Evolutionary conservation across 2,888 invertebrate species (phyloP).

Genomic region (Drosophila seclusa): DNA sequence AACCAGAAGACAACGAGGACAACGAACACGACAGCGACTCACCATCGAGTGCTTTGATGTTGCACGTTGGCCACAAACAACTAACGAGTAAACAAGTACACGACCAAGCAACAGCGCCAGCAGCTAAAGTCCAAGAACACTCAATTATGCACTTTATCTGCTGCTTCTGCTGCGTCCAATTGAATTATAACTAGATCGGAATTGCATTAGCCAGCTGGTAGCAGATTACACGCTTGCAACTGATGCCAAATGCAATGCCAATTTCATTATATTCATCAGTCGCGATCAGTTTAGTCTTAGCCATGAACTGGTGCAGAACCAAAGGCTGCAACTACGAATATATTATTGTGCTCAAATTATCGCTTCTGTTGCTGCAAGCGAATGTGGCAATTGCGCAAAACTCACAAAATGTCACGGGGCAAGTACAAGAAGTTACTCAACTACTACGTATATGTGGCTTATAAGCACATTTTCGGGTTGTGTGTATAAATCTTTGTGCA

Average conservation of each 20-base stretch:
- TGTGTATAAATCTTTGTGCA: no score
- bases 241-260: conserved; percentile 21
- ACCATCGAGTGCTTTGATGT: conserved; percentile 40
- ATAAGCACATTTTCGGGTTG: no score
- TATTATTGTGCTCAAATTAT: conserved; percentile 1
- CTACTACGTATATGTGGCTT: not conserved
- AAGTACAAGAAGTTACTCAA: not conserved
- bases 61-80: conserved; percentile 42
- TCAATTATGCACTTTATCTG: conserved; percentile 65
- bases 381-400: not conserved
- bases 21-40: conserved; percentile 23
- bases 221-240: conserved; percentile 37
- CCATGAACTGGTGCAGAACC: conserved; percentile 20
- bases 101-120: conserved; percentile 15
- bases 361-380: not conserved
- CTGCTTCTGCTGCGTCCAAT: conserved; percentile 30
- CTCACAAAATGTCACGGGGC: not conserved
- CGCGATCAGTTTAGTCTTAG: conserved; percentile 37
- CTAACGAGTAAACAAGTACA: conserved; percentile 45
- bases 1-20: conserved; percentile 51
- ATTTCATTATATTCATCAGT: conserved; percentile 8
- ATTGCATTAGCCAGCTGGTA: conserved; percentile 51
- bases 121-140: conserved; percentile 6
- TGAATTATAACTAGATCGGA: conserved; percentile 50
- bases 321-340: not conserved